These are phyloP conservation scores for Siphamia tubifer DNA, from an alignment of 2,113 vertebrate species.

Conservation along the genomic window DNA sequence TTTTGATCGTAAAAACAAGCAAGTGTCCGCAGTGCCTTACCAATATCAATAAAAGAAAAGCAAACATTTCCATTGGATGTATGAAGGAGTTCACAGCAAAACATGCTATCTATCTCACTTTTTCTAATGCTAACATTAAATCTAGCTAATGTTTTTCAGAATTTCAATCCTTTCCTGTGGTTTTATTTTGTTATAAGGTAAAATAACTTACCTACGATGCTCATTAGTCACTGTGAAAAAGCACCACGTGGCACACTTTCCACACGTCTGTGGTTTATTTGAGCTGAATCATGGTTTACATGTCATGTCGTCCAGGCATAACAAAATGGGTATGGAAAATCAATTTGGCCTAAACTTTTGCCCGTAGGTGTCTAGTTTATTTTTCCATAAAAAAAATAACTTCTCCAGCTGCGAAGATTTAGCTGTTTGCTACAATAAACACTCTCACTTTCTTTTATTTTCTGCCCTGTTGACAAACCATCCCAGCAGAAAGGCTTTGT, in stretches of 20 bases:
- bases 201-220: neutral
- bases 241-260: constrained; percentile 12
- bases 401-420: neutral
- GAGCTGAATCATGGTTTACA: neutral
- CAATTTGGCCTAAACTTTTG: neutral
- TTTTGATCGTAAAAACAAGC: constrained; percentile 61
- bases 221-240: constrained; percentile 9
- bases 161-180: constrained; percentile 6
- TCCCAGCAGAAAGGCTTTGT: constrained; percentile 29
- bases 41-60: constrained; percentile 51
- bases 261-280: constrained; percentile 1
- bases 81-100: constrained; percentile 54
- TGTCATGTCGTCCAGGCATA: neutral
- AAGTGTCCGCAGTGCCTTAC: constrained; percentile 35
- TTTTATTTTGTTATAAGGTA: constrained; percentile 1
- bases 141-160: constrained; percentile 24
- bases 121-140: constrained; percentile 14
- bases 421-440: neutral
- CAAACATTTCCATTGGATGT: constrained; percentile 74
- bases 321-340: constrained; percentile 34
- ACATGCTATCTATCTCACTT: constrained; percentile 10
- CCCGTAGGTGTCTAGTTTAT: neutral
- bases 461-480: constrained; percentile 49
- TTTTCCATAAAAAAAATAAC: constrained; percentile 13
- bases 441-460: constrained; percentile 36